These are phyloP conservation scores for Cetonia aurata DNA, from an alignment of 2,888 invertebrate species.

Conservation along the genomic window DNA sequence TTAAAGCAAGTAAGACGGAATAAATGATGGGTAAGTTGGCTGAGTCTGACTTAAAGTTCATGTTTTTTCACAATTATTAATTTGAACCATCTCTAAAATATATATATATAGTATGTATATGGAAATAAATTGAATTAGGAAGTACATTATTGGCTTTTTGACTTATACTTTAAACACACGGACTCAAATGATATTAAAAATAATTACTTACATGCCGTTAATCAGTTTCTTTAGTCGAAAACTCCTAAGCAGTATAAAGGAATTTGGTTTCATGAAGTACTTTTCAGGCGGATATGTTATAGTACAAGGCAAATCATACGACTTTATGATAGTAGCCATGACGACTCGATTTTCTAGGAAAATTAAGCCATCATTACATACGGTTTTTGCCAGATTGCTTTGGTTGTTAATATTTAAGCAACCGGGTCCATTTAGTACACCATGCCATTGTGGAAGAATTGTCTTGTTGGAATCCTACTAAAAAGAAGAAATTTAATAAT, in stretches of 20 bases:
- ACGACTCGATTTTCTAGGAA: constrained; percentile 64
- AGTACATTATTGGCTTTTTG: too few relatives aligned
- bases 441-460: constrained; percentile 58
- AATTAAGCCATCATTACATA: constrained; percentile 62
- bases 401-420: constrained; percentile 62
- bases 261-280: constrained; percentile 57
- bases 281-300: constrained; percentile 52
- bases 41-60: too few relatives aligned
- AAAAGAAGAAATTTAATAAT: too few relatives aligned
- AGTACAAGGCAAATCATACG: constrained; percentile 55
- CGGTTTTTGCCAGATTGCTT: constrained; percentile 55
- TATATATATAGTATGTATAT: too few relatives aligned
- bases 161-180: too few relatives aligned
- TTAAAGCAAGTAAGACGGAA: too few relatives aligned
- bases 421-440: constrained; percentile 60
- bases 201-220: constrained; percentile 46
- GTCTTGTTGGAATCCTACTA: constrained; percentile 47
- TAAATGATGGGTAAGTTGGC: too few relatives aligned
- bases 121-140: too few relatives aligned
- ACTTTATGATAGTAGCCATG: constrained; percentile 56
- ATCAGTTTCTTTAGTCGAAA: constrained; percentile 51
- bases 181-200: too few relatives aligned
- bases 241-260: constrained; percentile 53
- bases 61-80: too few relatives aligned
- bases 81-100: too few relatives aligned